Percentiles rank a stretch among this genome's conserved stretches.
Evolutionary conservation across 2,797 vertebrate species (phyloP).

Genomic region (Silurus aristotelis): DNA sequence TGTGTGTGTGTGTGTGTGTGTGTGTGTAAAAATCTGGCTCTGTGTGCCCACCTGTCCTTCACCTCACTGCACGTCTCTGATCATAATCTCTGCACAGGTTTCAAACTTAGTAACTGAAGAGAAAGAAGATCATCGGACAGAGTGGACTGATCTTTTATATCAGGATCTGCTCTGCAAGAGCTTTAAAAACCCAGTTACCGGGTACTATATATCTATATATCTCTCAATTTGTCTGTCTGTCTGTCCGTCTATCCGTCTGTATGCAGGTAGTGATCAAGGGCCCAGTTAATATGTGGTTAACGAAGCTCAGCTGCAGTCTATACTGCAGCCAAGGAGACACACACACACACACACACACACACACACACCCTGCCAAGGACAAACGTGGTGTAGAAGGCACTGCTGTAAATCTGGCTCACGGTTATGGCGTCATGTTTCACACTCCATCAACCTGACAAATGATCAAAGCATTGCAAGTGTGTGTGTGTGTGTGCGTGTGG

Average conservation of each 20-base stretch:
- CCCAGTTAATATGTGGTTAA: slow-evolving; percentile 43
- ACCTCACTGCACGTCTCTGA: too few relatives aligned
- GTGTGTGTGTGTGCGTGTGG: slow-evolving; percentile 2
- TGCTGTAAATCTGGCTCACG: slow-evolving; percentile 39
- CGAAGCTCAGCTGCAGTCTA: slow-evolving; percentile 17
- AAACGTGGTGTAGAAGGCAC: slow-evolving; percentile 19
- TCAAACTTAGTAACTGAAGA: too few relatives aligned
- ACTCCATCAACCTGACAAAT: slow-evolving; percentile 49
- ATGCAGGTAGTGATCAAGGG: slow-evolving; percentile 28
- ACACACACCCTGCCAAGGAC: slow-evolving; percentile 32
- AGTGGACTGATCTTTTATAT: too few relatives aligned
- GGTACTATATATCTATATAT: too few relatives aligned
- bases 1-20: too few relatives aligned
- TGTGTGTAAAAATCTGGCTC: too few relatives aligned
- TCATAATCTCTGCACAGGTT: too few relatives aligned
- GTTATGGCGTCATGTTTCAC: slow-evolving; percentile 45
- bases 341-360: slow-evolving; percentile 19
- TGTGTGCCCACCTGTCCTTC: too few relatives aligned
- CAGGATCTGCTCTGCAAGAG: too few relatives aligned
- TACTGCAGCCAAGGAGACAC: slow-evolving; percentile 16
- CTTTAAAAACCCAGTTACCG: too few relatives aligned
- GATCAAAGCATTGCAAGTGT: not conserved
- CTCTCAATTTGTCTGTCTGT: not conserved
- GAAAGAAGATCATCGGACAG: too few relatives aligned
- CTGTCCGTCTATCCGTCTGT: slow-evolving; percentile 35